Evolutionary conservation across 2,888 invertebrate species (phyloP).

Genomic region (Nezara viridula): DNA sequence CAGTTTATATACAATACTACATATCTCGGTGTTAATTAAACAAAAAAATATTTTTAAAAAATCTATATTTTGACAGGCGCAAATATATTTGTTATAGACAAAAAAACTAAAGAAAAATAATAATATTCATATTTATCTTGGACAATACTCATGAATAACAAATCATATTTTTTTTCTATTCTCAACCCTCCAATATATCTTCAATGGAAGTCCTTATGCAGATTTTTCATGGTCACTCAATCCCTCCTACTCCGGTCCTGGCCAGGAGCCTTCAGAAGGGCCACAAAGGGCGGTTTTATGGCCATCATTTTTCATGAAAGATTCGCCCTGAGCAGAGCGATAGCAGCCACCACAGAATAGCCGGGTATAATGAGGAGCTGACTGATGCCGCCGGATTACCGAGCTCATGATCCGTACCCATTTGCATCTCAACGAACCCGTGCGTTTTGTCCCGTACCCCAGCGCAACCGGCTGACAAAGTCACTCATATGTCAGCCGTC

Average conservation of each 20-base stretch:
- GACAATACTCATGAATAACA: background rate
- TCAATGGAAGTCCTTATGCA: background rate
- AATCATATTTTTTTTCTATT: background rate
- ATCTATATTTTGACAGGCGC: no score
- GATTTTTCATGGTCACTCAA: constrained; percentile 42
- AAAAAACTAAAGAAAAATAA: no score
- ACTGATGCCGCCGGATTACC: constrained; percentile 27
- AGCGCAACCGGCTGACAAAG: constrained; percentile 25
- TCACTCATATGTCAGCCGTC: constrained; percentile 49
- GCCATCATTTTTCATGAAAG: constrained; percentile 14
- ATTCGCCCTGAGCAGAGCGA: background rate
- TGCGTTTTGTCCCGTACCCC: constrained; percentile 33
- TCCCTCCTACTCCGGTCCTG: background rate
- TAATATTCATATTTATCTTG: background rate
- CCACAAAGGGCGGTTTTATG: constrained; percentile 38
- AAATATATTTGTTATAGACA: no score
- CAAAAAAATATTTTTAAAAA: no score
- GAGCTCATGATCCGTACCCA: constrained; percentile 39
- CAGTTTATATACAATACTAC: no score
- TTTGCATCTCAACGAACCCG: constrained; percentile 55
- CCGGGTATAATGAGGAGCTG: constrained; percentile 2
- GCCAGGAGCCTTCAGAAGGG: background rate
- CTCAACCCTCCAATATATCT: background rate
- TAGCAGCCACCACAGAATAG: constrained; percentile 16
- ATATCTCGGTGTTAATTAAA: no score